phyloP scores from a whole-genome alignment of 2,797 vertebrate genomes.

The Micromesistius poutassou region DNA sequence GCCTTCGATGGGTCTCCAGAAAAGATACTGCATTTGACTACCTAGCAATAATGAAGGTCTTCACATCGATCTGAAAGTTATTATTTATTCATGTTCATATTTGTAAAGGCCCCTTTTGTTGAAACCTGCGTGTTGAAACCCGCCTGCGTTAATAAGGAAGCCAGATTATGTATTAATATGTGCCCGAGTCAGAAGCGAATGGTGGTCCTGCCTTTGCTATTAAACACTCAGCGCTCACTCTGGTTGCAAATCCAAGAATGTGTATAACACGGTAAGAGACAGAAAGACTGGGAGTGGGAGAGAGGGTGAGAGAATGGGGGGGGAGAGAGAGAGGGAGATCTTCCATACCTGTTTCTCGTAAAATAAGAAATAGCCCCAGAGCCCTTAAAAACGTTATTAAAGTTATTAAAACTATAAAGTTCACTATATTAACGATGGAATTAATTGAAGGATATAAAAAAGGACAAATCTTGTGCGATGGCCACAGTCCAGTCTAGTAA shows the following conservation, averaged over 20 bases:
- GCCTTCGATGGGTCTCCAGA: background rate
- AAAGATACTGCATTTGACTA: background rate
- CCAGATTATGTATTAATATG: background rate
- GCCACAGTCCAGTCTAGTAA: too few species aligned
- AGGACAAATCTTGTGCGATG: too few species aligned
- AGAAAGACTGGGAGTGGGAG: too few species aligned
- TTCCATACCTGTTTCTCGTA: too few species aligned
- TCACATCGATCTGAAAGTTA: background rate
- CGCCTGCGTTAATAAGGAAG: background rate
- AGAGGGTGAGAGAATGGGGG: too few species aligned
- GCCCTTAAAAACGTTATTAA: background rate
- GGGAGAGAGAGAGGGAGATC: too few species aligned
- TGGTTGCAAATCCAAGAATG: background rate
- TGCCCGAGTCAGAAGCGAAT: background rate
- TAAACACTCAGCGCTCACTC: background rate
- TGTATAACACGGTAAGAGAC: background rate
- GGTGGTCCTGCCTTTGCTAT: background rate
- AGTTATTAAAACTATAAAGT: too few species aligned
- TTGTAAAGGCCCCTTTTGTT: too few species aligned
- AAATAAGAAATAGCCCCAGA: background rate
- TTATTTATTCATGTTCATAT: too few species aligned
- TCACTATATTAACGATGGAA: background rate
- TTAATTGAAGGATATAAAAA: too few species aligned
- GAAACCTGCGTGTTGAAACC: too few species aligned
- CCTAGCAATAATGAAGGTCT: background rate